Evolutionary conservation across 2,797 vertebrate species (phyloP), one percentile per base, ranked within the genome.

Genomic region (Chloroceryle amazona): DNA sequence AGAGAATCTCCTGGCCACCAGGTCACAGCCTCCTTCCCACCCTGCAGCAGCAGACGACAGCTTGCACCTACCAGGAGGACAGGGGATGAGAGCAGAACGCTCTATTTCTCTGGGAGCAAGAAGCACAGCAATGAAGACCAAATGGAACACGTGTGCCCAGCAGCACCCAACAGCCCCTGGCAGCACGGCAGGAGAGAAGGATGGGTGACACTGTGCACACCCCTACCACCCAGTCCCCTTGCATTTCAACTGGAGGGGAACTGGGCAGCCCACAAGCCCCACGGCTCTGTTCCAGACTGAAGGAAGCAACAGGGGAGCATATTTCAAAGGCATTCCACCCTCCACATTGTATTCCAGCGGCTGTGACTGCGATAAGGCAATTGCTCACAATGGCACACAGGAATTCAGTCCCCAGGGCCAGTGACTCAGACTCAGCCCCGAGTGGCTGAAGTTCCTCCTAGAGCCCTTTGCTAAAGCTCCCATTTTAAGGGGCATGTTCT

Each of bases 371-470:
- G 73, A 96, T 96, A 96, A 97, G 89, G 91, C 81, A 81, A 72
- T 29, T 3, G 22, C 63, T 92, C 89, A 91, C 91, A 96, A 94
- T 76, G 76, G 88, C 55, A 25, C 46, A 39, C 51, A 91, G 91
- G 90, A 96, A 96, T 97, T 70, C 86, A 55, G 86, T 75, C 93
- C 88, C 94, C 78, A 72, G 91, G 93, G 94, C 63, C 72, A 8
- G 76, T 93, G 89, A 94, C 87, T 92, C 78, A 75, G 51, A 9
- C 70, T 22, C 88, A 60, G 58, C 52, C 52, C 62, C 10, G 0
- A 70, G 44, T 4, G 17, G 68, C 81, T 74, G 25, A 91, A 94
- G 90, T 93, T 94, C 94, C 87, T 90, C 91, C 57, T 76, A 60
- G 35, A 93, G 63, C 73, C 82, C 67, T 92, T 90, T 61, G 63